Base-by-base conservation (phyloP, 2,113 vertebrate genomes). In the Callipepla squamata region DNA sequence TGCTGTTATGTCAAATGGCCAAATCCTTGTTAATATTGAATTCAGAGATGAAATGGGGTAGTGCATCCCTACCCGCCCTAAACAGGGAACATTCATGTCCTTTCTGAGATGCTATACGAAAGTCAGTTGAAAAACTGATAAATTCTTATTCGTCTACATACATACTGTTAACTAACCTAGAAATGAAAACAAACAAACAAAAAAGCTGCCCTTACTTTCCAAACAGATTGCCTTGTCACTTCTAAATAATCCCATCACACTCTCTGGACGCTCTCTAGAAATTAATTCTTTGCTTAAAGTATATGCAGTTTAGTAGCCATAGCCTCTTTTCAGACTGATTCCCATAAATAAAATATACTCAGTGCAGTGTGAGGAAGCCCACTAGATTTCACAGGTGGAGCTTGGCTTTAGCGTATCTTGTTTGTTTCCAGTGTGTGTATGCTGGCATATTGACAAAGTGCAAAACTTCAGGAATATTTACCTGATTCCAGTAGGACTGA, bases 351-450 rank as follows among this genome's bases (percentile, higher is more conserved):
- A 89, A 87, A 80, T 73, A 38, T 9, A 69, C 55, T 88, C 80
- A 95, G 93, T 95, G 87, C 90, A 93, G 40, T 65, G 44, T 91
- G 91, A 94, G 58, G 72, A 57, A 11, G 40, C 75, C 85, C 16
- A 5, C 7, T 4, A 88, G 53, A 40, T 75, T 88, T 86, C 4
- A 4, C 48, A 61, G 53, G 47, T 48, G 38, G 88, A 92, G 80
- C 62, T 88, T 90, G 58, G 36, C 73, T 92, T 85, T 83, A 86
- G 53, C 16, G 5, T 79, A 1, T 30, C 55, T 66, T 82, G 44
- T 61, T 91, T 88, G 69, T 47, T 88, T 96, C 95, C 95, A 93
- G 93, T 96, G 93, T 85, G 57, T 87, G 47, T 22, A 1, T 68
- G 65, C 78, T 78, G 48, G 69, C 57, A 11, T 81, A 61, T 10